Evolutionary conservation across 2,113 vertebrate genomes (phyloP), one percentile per base, ranked within the genome.

Genomic region (Ancistrus triradiatus): DNA sequence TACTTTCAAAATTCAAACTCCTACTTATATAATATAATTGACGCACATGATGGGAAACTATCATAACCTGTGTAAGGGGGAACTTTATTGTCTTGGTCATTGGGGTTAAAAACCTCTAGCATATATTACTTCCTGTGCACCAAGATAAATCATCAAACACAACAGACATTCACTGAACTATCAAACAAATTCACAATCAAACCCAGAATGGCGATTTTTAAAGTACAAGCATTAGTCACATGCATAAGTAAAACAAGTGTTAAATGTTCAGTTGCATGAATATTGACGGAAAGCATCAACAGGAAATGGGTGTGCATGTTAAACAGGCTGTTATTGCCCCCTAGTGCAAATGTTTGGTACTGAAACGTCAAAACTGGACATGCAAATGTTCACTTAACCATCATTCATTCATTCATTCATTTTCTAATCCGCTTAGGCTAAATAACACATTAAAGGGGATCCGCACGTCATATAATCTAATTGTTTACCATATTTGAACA

Each of bases 241-340:
- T 56, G 52, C 42, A 69, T 56, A 38, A 70, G 63, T 42, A 35
- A 46, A 35, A 15, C 21, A 61, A 50, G 35, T 31, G 10, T 17
- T 42, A 40, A 27, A 58, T 47, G 15, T 11, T 47, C 44, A 24
- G 27, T 8, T 28, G 33, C 47, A 19, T 22, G 4, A 24, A 14
- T 11, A 43, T 2, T 19, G n/a, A 28, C 38, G 6, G 22, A n/a
- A 14, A 22, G 9, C 22, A 31, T 31, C 3, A 31, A 7, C 37
- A 17, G 47, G n/a, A 27, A 49, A 25, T 37, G 13, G 33, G 19
- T 43, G 24, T 14, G 52, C 35, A 53, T 18, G 28, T 55, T 49
- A 1, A 43, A 18, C 63, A 40, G 63, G 15, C 19, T 57, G 52
- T 8, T 66, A 56, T 19, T 63, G 65, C 70, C 59, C 43, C 65